Evolutionary conservation across 2,888 invertebrate species (phyloP).

Genomic region (Nemotelus pantherinus): DNA sequence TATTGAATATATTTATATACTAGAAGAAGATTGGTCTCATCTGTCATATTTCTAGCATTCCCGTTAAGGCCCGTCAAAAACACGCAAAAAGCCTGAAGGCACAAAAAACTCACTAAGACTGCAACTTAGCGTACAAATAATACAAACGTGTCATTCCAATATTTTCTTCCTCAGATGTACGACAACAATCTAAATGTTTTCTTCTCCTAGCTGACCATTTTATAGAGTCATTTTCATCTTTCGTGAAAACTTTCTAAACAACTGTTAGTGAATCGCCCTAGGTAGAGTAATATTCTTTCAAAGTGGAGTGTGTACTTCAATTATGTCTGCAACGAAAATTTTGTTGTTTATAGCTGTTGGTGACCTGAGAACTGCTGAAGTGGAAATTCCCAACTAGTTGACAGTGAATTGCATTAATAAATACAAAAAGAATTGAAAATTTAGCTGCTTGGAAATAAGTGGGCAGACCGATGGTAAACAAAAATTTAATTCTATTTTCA

Average conservation of each 20-base stretch:
- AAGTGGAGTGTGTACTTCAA: neutral
- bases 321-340: constrained; percentile 13
- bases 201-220: neutral
- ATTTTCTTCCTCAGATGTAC: neutral
- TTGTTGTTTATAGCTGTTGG: constrained; percentile 22
- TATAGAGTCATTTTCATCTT: neutral
- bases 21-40: neutral
- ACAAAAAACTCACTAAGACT: too few relatives aligned
- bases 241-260: neutral
- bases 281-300: neutral
- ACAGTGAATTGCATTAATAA: too few relatives aligned
- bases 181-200: neutral
- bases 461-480: too few relatives aligned
- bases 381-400: constrained; percentile 9
- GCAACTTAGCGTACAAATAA: neutral
- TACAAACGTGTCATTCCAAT: neutral
- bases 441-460: too few relatives aligned
- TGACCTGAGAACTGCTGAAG: constrained; percentile 20
- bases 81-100: too few relatives aligned
- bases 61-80: too few relatives aligned
- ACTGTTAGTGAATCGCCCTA: neutral
- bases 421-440: too few relatives aligned
- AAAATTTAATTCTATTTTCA: too few relatives aligned
- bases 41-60: too few relatives aligned
- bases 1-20: neutral